Conservation (phyloP, 1,140 invertebrate species). For the Epicauta chinensis region DNA sequence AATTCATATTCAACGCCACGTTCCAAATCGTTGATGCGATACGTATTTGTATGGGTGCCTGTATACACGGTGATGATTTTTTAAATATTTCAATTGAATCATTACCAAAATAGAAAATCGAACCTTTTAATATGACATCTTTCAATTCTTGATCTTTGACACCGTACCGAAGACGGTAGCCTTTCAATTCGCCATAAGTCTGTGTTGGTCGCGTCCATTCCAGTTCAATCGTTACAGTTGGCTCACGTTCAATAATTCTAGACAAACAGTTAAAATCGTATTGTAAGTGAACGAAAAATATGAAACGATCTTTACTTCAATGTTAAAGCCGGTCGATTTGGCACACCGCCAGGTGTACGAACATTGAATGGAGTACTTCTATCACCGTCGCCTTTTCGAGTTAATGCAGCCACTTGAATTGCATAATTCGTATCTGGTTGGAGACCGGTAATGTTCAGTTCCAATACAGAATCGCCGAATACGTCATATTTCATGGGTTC, state of each 20-base stretch:
- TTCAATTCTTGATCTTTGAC: conserved; percentile 72
- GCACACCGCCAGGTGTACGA: conserved; percentile 89
- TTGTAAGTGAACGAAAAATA: conserved; percentile 23
- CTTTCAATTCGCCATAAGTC: conserved; percentile 80
- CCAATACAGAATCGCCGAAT: conserved; percentile 65
- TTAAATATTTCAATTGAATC: neutral
- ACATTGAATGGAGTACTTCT: conserved; percentile 75
- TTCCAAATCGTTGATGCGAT: conserved; percentile 65
- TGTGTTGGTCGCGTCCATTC: conserved; percentile 84
- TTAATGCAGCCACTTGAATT: conserved; percentile 89
- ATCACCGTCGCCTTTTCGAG: conserved; percentile 90
- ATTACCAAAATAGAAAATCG: conserved; percentile 24
- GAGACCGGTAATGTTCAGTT: conserved; percentile 78
- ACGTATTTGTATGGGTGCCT: conserved; percentile 52
- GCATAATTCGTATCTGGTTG: conserved; percentile 90
- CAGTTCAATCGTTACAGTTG: conserved; percentile 77
- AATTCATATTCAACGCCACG: conserved; percentile 94
- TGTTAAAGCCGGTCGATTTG: conserved; percentile 76
- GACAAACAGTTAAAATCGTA: conserved; percentile 25
- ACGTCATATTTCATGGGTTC: conserved; percentile 81
- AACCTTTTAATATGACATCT: conserved; percentile 58
- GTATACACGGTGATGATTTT: conserved; percentile 13
- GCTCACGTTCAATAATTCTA: conserved; percentile 74
- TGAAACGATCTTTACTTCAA: conserved; percentile 58
- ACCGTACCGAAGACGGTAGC: conserved; percentile 82